Base-by-base conservation (phyloP, 2,797 vertebrate species). In the Helicolenus hilgendorfi region DNA sequence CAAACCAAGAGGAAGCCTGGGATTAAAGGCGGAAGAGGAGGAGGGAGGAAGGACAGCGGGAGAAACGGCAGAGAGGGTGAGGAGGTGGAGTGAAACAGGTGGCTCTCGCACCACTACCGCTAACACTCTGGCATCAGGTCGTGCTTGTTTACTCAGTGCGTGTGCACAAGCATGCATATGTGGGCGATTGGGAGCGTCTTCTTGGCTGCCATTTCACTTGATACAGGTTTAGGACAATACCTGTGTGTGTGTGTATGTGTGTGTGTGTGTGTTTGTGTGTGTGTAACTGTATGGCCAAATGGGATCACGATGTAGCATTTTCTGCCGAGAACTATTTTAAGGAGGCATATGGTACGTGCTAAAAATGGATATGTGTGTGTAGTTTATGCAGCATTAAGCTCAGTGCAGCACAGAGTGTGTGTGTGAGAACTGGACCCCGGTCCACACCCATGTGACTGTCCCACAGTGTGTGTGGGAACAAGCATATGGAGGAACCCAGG, bases 401-500 rank as follows among this genome's bases (percentile, higher is more conserved):
- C n/a, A 36, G 68, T n/a, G 14, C n/a, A 77, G 72, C 70, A 79
- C 24, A 67, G 64, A 68, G 62, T 58, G 85, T 55, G 85, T 67
- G 88, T 90, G 88, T 90, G 94, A 83, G 38, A 83, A 82, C 91
- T 83, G 94, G 94, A 96, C 88, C 79, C 70, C 2, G 74, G 65
- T 85, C 72, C 81, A 71, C 84, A 81, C 84, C 80, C 83, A 79
- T 86, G 85, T 72, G 87, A 81, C 79, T 86, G 87, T 84, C 81
- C 84, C 89, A 90, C 79, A 70, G 91, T 83, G 88, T 79, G 93
- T 76, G 90, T 91, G 88, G 87, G 95, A 89, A 83, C 84, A 72
- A 87, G 81, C 94, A 96, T 94, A 96, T 92, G 93, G 94, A 94
- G 79, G 83, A 86, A 63, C 69, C 75, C 78, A 56, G 76, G 85